Conservation (phyloP, 1,140 invertebrate species). For the Trachymyrmex septentrionalis region DNA sequence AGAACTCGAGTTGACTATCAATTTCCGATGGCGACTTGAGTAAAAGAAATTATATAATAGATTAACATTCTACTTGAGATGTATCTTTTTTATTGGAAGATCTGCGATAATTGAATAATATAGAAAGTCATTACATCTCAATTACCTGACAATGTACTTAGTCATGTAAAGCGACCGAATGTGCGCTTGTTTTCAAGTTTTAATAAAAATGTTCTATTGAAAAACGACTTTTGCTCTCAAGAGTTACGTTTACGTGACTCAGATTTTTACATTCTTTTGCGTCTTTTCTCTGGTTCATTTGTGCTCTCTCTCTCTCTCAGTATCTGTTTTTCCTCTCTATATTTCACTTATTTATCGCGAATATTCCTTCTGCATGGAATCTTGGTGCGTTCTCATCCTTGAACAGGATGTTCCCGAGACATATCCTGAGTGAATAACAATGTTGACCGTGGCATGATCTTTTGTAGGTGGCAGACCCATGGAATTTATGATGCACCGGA, state of each 20-base stretch:
- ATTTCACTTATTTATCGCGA: slow-evolving; percentile 3
- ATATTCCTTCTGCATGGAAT: slow-evolving; percentile 60
- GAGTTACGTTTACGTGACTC: slow-evolving; percentile 20
- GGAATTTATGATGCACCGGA: slow-evolving; percentile 31
- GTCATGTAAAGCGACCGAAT: slow-evolving; percentile 36
- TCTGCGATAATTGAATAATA: slow-evolving; percentile 27
- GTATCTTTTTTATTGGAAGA: neutral
- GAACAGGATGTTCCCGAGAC: slow-evolving; percentile 20
- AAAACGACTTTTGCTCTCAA: slow-evolving; percentile 8
- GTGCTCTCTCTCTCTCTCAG: neutral
- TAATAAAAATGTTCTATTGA: slow-evolving; percentile 52
- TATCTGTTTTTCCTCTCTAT: slow-evolving; percentile 1
- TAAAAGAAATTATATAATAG: neutral
- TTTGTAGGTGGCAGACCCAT: slow-evolving; percentile 81
- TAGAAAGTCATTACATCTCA: slow-evolving; percentile 2
- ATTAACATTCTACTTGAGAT: neutral
- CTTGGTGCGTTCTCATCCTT: slow-evolving; percentile 1
- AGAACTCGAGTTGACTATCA: neutral
- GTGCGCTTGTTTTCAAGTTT: slow-evolving; percentile 30
- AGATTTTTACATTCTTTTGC: slow-evolving; percentile 1
- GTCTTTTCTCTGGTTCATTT: slow-evolving; percentile 15
- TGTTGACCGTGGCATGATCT: slow-evolving; percentile 75
- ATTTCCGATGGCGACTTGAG: neutral
- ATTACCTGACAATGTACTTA: slow-evolving; percentile 48
- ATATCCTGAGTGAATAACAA: neutral